A percentile compares a stretch with the other conserved stretches of the same genome.
phyloP scores from a whole-genome alignment of 2,888 invertebrate genomes.

The Zhuqinia jingwanae region DNA sequence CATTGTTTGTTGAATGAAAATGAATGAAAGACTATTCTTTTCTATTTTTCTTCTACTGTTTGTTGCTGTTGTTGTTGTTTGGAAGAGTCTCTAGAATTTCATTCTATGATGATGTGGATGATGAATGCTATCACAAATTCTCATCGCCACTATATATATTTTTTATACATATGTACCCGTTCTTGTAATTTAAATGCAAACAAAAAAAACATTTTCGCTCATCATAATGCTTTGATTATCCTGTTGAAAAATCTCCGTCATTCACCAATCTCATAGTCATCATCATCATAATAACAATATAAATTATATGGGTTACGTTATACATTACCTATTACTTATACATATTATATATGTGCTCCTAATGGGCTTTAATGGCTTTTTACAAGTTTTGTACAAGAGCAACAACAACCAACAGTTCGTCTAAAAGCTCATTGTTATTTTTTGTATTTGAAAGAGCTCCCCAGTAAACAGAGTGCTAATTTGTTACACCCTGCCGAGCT shows the following conservation, averaged over 20 bases:
- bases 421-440: conserved; percentile 53
- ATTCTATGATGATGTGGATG: conserved; percentile 9
- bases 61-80: not conserved
- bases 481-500: conserved; percentile 58
- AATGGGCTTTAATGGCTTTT: conserved; percentile 24
- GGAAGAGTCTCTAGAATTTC: too few relatives aligned
- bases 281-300: not conserved
- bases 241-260: conserved; percentile 15
- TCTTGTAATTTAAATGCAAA: conserved; percentile 59
- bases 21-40: not conserved
- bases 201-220: conserved; percentile 46
- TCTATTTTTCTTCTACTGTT: not conserved
- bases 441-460: conserved; percentile 21
- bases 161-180: conserved; percentile 40
- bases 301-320: not conserved
- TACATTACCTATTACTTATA: not conserved
- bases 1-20: conserved; percentile 17
- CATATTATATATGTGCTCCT: not conserved
- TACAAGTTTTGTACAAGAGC: conserved; percentile 6
- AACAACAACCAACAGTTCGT: conserved; percentile 28
- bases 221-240: conserved; percentile 3
- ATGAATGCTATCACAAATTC: conserved; percentile 45
- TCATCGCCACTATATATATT: conserved; percentile 19
- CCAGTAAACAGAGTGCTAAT: conserved; percentile 59
- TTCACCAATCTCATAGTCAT: not conserved